Base-by-base conservation (phyloP, 2,113 vertebrate species). In the Clinocottus analis region DNA sequence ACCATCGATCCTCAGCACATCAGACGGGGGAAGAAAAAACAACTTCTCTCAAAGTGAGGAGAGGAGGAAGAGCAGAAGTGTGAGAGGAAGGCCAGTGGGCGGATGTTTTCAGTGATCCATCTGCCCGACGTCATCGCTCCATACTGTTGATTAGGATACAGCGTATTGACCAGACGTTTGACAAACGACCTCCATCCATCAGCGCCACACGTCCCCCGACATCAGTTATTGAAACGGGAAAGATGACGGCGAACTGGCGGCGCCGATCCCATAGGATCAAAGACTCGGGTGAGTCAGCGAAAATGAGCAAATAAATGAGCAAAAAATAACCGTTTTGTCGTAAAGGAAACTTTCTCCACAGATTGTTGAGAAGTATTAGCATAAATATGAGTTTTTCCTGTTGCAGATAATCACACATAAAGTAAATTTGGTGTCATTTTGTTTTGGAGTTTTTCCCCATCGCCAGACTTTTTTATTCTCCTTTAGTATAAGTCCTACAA, bases 131-230 rank as follows among this genome's bases (percentile, higher is more conserved):
- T 71, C 35, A 43, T 29, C 19, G 25, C 71, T 79, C 69, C 72
- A 65, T 60, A 56, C 29, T 65, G 58, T 71, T 78, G 35, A 80
- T 69, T 63, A 66, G 12, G 80, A 41, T 33, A 19, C 43, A 41
- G 64, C 60, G 43, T 68, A 74, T 72, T 67, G 76, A 56, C 70
- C 85, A 87, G 75, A 85, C 75, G 80, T 56, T 64, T 9, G n/a
- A 78, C 49, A 77, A 70, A 81, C 67, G 69, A 81, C 66, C 72
- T 72, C 62, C 51, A 25, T 85, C 51, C 12, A n/a, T 67, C 66
- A 51, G 41, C 53, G 14, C 73, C 73, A 60, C 73, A 39, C 56
- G 47, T 55, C 49, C 58, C 17, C 64, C 41, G 12, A 13, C 55
- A 69, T 73, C 60, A 45, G 66, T 21, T 60, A 61, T 66, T 75